Base-by-base conservation (phyloP, 2,888 invertebrate genomes). In the Drosophila neutralis region DNA sequence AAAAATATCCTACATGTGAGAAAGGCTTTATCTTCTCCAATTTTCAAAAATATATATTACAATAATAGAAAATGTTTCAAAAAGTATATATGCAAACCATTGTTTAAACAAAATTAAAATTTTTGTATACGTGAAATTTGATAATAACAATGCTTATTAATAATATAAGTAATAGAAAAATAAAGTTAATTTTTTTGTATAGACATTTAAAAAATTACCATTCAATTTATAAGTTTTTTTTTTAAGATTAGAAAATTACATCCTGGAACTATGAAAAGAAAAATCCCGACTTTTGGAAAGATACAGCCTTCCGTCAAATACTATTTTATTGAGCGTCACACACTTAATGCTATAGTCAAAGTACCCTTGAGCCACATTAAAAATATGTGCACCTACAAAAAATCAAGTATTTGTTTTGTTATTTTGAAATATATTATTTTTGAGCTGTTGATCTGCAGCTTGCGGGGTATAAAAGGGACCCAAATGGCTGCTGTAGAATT, bases 401-500 rank as follows among this genome's bases (percentile, higher is more conserved):
- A 53, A 35, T 13, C 27, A 7, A 38, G 15, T 42, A 11, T 29
- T 2, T 42, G 61, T 62, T 65, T 65, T 61, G 15, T 21, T 56
- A 42, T 72, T 70, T 62, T 7, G 53, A 48, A 63, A 33, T 54
- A 29, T 62, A 31, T 18, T 57, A 10, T 33, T 33, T 29, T 51
- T 6, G 1, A 24, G 5, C 13, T 24, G 10, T 2, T 8, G 31
- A 61, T 29, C 24, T 15, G 33, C 27, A 10, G 58, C 36, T 48
- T 61, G 24, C 10, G 6, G 49, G 60, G 64, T 85, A 85, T 85
- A 85, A 70, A 82, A 67, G 69, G 8, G 35, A 13, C 15, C 35
- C 0, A 45, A 15, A 2, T 31, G 4, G 29, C 1, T 36, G 18
- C 13, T 38, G 21, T 8, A 31, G 10, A 75, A 58, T 75, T 77